These are phyloP conservation scores for Epinephelus coioides DNA, from an alignment of 2,797 vertebrate genomes.

Conservation along the genomic window DNA sequence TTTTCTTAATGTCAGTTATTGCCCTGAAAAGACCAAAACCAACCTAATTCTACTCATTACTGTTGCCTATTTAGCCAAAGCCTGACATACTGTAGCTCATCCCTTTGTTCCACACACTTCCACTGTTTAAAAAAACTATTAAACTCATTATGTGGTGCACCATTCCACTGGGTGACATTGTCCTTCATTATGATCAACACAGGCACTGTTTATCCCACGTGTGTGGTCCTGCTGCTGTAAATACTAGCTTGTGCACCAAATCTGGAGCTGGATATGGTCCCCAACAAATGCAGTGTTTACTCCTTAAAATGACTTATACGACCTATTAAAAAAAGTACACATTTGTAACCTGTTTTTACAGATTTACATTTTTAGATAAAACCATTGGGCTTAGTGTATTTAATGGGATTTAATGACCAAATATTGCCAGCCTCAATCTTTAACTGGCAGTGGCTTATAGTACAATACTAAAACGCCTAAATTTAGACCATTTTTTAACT, in stretches of 20 bases:
- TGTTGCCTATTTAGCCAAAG: neutral
- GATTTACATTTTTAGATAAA: neutral
- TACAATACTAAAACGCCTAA: slow-evolving; percentile 1
- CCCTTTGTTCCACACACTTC: neutral
- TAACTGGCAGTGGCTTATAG: neutral
- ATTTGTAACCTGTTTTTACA: neutral
- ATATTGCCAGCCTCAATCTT: neutral
- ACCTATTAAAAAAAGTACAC: neutral
- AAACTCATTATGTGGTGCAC: neutral
- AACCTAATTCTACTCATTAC: neutral
- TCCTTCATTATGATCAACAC: neutral
- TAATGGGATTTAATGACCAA: neutral
- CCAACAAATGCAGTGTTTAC: neutral
- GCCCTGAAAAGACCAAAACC: neutral
- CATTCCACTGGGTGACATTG: neutral
- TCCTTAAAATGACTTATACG: neutral
- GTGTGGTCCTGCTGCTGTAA: neutral
- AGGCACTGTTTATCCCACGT: neutral
- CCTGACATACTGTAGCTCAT: neutral
- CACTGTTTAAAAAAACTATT: neutral
- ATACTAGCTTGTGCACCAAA: neutral
- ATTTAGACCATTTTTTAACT: neutral
- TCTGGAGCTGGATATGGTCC: neutral
- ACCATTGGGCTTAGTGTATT: neutral
- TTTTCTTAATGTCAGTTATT: neutral